Evolutionary conservation across 1,140 invertebrate genomes (phyloP), one percentile per base, ranked within the genome.

Genomic region (Drosophila sp.): DNA sequence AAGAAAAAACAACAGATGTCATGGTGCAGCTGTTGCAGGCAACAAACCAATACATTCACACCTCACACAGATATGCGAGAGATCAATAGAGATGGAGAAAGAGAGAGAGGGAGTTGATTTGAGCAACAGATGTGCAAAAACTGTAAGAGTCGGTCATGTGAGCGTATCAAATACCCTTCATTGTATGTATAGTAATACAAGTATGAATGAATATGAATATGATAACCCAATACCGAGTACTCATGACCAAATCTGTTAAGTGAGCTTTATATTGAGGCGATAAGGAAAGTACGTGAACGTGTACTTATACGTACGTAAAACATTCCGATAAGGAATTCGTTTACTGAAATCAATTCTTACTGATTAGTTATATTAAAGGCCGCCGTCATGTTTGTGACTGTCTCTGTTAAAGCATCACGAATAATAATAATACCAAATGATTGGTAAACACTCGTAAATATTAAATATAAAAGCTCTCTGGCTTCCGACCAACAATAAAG

Each of bases 11-110:
- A 48, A 36, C 70, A 72, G 48, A 72, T 72, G 63, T 46, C 54
- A 67, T 53, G 54, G 45, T 62, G 70, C 70, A 72, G 70, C 70
- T 72, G 70, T 72, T 65, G 51, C 34, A 32, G 25, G 54, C 62
- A 54, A 43, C 13, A 8, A 13, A 38, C 36, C 36, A 38, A n/a
- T 13, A 38, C 36, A n/a, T 4, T n/a, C 4, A 6, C 32, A 50
- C n/a, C 13, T 13, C 34, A 50, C 14, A 48, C 32, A 41, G 4
- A 13, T 11, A 16, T 7, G 27, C 46, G 36, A 4, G 21, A 21
- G 21, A 21, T 21, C 21, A 4, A 50, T 11, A 16, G 21, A 50
- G 41, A 16, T 11, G 2, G 18, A 51, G 46, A 40, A 45, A 8
- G 13, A 32, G 34, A 16, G 29, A 32, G 34, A 27, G 45, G 14